phyloP scores from a whole-genome alignment of 2,113 vertebrate species.

The Tenrec ecaudatus region DNA sequence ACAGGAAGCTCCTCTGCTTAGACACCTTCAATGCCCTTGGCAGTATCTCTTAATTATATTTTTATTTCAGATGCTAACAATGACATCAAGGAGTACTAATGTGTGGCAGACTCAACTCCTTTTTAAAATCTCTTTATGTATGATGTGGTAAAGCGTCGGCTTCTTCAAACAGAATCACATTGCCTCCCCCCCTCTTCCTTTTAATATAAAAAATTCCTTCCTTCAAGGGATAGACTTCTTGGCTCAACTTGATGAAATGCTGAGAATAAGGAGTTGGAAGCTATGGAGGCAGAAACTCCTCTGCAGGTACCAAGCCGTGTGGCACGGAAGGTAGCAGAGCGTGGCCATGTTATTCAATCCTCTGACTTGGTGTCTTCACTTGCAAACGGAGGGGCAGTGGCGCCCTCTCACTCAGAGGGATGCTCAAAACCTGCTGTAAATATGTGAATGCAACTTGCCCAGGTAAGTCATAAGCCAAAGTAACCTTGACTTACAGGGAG shows the following conservation, averaged over 20 bases:
- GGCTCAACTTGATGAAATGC: conserved; percentile 28
- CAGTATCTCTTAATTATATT: conserved; percentile 51
- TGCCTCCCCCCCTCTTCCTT: not conserved
- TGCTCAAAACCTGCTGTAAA: conserved; percentile 35
- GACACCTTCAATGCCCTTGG: conserved; percentile 43
- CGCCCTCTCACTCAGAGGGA: not conserved
- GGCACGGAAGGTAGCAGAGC: not conserved
- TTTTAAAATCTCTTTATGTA: conserved; percentile 55
- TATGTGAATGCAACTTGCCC: conserved; percentile 41
- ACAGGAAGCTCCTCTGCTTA: conserved; percentile 18
- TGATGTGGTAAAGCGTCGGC: conserved; percentile 6
- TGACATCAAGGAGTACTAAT: conserved; percentile 42
- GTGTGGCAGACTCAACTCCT: not conserved
- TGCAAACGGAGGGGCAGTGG: conserved; percentile 12
- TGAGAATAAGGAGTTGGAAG: not conserved
- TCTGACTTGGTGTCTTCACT: conserved; percentile 38
- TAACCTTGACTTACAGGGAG: not conserved
- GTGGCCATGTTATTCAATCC: not conserved
- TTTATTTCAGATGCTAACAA: conserved; percentile 65
- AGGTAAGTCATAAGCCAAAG: not conserved
- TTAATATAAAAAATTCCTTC: conserved; percentile 16
- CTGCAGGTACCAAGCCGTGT: conserved; percentile 17
- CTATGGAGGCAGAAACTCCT: conserved; percentile 22
- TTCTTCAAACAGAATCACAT: conserved; percentile 42
- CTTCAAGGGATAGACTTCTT: conserved; percentile 12